Base-by-base conservation (phyloP, 1,140 invertebrate genomes). In the Diorhabda sublineata region DNA sequence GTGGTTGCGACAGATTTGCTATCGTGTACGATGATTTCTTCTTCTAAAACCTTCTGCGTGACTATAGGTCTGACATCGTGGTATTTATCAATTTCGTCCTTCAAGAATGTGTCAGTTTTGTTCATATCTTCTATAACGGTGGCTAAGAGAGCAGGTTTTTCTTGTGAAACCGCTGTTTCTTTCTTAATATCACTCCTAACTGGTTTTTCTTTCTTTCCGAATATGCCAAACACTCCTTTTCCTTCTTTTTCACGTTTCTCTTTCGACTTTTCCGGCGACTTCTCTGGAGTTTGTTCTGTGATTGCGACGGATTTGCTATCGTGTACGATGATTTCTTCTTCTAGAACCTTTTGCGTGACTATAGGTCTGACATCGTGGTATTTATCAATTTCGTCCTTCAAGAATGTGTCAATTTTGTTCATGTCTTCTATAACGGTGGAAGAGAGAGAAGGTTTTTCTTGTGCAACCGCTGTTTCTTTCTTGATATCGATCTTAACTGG, bases 351-450 rank as follows among this genome's bases (percentile, higher is more conserved):
- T 44, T 4, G 5, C 4, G 4, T 47, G 5, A 66, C 59, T 61
- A 73, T 71, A 26, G 68, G 68, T 9, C 60, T 43, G 8, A 74
- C 72, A 69, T 76, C 71, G 56, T 76, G 60, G 68, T 72, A 74
- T 5, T 64, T 69, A 42, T 67, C 60, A 63, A 76, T 52, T 71
- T 76, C 74, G n/a, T 68, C 47, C 2, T 45, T 69, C 9, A 76
- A 64, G 58, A 73, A 72, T 43, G 67, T 56, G 4, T 67, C 61
- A 41, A 62, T 68, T 42, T 71, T 41, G 7, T 42, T 43, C 58
- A 73, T 61, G 57, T 64, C 61, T 44, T 73, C 67, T 44, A 61
- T 57, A 52, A 66, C 63, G 65, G 68, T 52, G 57, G 9, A 47
- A 4, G 65, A 65, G 0, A 71, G 63, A 42, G 60, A n/a, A 42